These are phyloP conservation scores for Cirrhinus molitorella DNA, from an alignment of 2,797 vertebrate species.

Conservation along the genomic window DNA sequence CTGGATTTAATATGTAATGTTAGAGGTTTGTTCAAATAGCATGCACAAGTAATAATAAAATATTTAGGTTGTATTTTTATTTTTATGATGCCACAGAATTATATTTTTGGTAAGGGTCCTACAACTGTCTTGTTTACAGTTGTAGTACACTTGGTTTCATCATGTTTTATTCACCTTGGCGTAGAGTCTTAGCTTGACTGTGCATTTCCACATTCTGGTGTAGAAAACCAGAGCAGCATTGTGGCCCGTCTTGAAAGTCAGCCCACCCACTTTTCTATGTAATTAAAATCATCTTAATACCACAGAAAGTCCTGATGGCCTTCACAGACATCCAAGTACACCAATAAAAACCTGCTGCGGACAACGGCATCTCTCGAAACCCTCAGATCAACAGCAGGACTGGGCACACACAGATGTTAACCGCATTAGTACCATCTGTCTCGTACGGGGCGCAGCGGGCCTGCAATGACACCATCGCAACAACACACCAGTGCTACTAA, in stretches of 20 bases:
- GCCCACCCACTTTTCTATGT: conserved; percentile 18
- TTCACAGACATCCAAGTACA: conserved; percentile 71
- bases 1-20: not conserved
- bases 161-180: not conserved
- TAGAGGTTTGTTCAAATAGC: too few species aligned
- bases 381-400: conserved; percentile 71
- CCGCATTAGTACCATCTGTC: conserved; percentile 73
- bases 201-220: not conserved
- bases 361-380: conserved; percentile 64
- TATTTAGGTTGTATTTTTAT: not conserved
- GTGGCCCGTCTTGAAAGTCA: not conserved
- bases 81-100: not conserved
- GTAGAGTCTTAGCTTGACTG: not conserved
- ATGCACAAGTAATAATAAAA: not conserved
- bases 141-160: not conserved
- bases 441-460: conserved; percentile 15
- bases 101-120: not conserved
- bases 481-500: conserved; percentile 25
- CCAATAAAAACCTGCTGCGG: conserved; percentile 69
- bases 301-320: conserved; percentile 55
- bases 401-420: conserved; percentile 74
- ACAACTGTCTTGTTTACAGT: not conserved
- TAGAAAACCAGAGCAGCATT: not conserved
- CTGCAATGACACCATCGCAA: conserved; percentile 25
- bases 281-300: conserved; percentile 26